Evolutionary conservation across 2,888 invertebrate species (phyloP).

Genomic region (Eupithecia tripunctaria): DNA sequence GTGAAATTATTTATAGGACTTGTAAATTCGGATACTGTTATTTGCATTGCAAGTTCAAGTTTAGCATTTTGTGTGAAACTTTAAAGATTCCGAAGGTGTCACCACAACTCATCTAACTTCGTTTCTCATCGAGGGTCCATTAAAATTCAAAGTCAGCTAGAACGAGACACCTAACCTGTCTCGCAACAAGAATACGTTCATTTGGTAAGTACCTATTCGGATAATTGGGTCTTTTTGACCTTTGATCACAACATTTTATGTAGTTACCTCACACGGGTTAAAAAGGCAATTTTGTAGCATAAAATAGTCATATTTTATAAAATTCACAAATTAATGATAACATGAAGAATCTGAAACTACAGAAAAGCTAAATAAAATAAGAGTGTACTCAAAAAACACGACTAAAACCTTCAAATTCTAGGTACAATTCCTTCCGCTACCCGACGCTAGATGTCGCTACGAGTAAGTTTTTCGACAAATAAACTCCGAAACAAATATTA

Average conservation of each 20-base stretch:
- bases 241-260: background rate
- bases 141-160: constrained; percentile 32
- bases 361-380: background rate
- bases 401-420: background rate
- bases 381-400: background rate
- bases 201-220: background rate
- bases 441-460: constrained; percentile 71
- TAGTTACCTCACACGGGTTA: background rate
- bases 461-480: constrained; percentile 39
- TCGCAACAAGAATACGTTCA: background rate
- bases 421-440: constrained; percentile 57
- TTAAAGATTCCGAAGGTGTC: constrained; percentile 36
- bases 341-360: background rate
- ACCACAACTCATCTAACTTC: constrained; percentile 37
- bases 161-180: constrained; percentile 15
- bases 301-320: background rate
- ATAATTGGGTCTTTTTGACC: background rate
- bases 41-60: constrained; percentile 27
- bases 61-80: constrained; percentile 29
- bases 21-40: constrained; percentile 26
- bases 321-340: background rate
- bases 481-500: constrained; percentile 14
- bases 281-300: background rate
- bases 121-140: constrained; percentile 38
- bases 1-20: constrained; percentile 44